A percentile compares a stretch with the other conserved stretches of the same genome.
Conservation (phyloP, 2,888 invertebrate genomes). For the Dolichomitus sp. region DNA sequence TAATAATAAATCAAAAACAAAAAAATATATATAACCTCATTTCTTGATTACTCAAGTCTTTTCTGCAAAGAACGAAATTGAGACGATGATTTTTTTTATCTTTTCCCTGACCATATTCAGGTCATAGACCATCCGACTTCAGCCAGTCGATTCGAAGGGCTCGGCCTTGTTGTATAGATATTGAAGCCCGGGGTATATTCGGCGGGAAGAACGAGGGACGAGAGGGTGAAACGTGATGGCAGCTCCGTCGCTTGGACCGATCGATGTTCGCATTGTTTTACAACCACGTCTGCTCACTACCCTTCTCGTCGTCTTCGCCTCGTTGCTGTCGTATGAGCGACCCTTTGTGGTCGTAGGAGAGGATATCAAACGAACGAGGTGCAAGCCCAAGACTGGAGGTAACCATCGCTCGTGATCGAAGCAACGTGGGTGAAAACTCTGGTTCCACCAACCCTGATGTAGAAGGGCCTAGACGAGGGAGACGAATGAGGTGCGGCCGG, state of each 20-base stretch:
- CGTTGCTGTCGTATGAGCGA: conserved; percentile 30
- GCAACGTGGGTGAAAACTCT: conserved; percentile 35
- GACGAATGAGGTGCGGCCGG: conserved; percentile 45
- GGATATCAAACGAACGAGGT: conserved; percentile 27
- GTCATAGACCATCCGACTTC: conserved; percentile 34
- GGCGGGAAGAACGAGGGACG: conserved; percentile 8
- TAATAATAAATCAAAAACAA: too few relatives aligned
- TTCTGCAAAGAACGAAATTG: background rate
- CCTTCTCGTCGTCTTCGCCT: conserved; percentile 23
- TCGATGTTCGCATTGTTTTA: conserved; percentile 76
- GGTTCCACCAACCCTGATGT: conserved; percentile 15
- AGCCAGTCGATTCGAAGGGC: conserved; percentile 21
- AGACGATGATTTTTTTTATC: background rate
- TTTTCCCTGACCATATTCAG: background rate
- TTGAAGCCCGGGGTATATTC: conserved; percentile 30
- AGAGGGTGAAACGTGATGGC: conserved; percentile 45
- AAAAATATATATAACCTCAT: too few relatives aligned
- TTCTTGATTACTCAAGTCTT: too few relatives aligned
- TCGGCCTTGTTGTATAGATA: conserved; percentile 41
- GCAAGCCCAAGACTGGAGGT: conserved; percentile 22
- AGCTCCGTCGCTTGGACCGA: conserved; percentile 69
- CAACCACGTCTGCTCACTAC: conserved; percentile 31
- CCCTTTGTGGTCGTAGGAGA: conserved; percentile 22
- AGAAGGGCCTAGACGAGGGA: conserved; percentile 27
- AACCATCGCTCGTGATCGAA: conserved; percentile 45